Base-by-base conservation (phyloP, 2,888 invertebrate genomes). In the Sisyra nigra region DNA sequence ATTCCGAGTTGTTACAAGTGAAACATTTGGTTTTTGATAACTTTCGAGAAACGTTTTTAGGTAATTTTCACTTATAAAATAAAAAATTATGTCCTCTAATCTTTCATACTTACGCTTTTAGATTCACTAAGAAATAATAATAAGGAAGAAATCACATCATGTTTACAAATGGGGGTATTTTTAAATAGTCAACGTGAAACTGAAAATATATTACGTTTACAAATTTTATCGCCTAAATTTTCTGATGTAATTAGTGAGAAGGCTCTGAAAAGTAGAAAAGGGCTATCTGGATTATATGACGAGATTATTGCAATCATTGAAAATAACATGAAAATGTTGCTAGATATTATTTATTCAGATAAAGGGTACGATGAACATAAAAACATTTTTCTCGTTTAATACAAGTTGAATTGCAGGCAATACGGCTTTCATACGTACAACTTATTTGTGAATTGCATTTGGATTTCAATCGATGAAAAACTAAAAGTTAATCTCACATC, bases 361-460 rank as follows among this genome's bases (percentile, higher is more conserved):
- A 36, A 31, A 30, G n/a, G 33, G 29, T 29, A 35, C 36, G 8
- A 15, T 9, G 17, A 7, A 58, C 59, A 30, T 63, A 72, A 2
- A 72, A 62, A 47, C 62, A 61, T 52, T 66, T 61, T 61, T 66
- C 59, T 46, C n/a, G n/a, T n/a, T n/a, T n/a, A n/a, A n/a, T n/a
- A 24, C 24, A 24, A 24, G 3, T 24, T 24, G 24, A 24, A n/a
- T n/a, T n/a, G n/a, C n/a, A 55, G 53, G 32, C 53, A 56, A 45
- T 45, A 56, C 32, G 61, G 62, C 30, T 64, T 76, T 10, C 66
- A 68, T 46, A 79, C 77, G 1, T 85, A 77, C 54, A 77, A 84
- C 57, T 84, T 87, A 57, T 58, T 91, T 51, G 75, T 88, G 0
- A 81, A 88, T 58, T 83, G 91, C 56, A 86, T 81, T 57, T 92